Percentiles rank a stretch among this genome's conserved stretches.
These are phyloP conservation scores for Drepanosiphum platanoidis DNA, from an alignment of 2,888 invertebrate species.

Conservation along the genomic window DNA sequence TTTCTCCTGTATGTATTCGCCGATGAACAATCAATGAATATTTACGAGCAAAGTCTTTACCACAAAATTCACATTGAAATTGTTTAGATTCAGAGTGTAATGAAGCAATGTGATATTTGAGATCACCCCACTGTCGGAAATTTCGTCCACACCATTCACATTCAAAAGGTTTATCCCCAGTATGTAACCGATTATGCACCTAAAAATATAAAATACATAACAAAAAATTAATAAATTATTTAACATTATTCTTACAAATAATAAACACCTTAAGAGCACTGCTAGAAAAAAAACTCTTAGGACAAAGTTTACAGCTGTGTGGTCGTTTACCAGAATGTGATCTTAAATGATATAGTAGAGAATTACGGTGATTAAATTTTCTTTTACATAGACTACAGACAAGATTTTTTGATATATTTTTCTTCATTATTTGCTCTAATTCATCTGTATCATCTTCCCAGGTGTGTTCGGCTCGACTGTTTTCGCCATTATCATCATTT, in stretches of 20 bases:
- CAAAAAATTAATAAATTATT: slow-evolving; percentile 17
- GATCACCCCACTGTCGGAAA: slow-evolving; percentile 89
- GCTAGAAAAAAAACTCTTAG: slow-evolving; percentile 84
- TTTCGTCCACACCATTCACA: slow-evolving; percentile 82
- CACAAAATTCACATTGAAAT: slow-evolving; percentile 89
- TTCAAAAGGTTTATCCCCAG: slow-evolving; percentile 85
- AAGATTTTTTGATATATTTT: slow-evolving; percentile 67
- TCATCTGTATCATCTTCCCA: slow-evolving; percentile 66
- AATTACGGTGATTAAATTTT: slow-evolving; percentile 83
- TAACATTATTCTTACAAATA: neutral
- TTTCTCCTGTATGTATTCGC: slow-evolving; percentile 86
- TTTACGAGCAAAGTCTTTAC: slow-evolving; percentile 87
- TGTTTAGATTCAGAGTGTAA: slow-evolving; percentile 83
- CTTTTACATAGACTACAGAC: slow-evolving; percentile 77
- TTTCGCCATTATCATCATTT: slow-evolving; percentile 59
- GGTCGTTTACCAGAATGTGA: slow-evolving; percentile 82
- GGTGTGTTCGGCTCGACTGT: slow-evolving; percentile 61
- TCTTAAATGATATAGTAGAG: slow-evolving; percentile 83
- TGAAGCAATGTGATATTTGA: slow-evolving; percentile 86
- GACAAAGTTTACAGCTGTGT: slow-evolving; percentile 82
- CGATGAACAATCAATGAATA: slow-evolving; percentile 87
- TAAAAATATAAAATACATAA: slow-evolving; percentile 65
- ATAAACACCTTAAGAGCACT: slow-evolving; percentile 79
- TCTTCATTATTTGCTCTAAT: slow-evolving; percentile 64
- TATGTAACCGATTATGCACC: slow-evolving; percentile 83